These are phyloP conservation scores for Apocrypta bakeri DNA, from an alignment of 1,140 invertebrate species.

Conservation along the genomic window DNA sequence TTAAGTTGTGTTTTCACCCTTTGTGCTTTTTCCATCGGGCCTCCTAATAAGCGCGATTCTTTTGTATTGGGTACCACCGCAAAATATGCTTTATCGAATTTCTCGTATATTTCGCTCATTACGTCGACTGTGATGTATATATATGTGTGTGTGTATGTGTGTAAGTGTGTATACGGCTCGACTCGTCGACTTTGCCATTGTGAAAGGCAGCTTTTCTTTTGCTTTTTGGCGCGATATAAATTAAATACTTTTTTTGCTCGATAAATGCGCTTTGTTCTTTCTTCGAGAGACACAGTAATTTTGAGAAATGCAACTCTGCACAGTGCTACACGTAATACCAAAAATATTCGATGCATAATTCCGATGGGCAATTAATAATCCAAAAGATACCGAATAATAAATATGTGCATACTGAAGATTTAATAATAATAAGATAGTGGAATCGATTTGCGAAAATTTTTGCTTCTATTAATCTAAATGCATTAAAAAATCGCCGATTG, in stretches of 20 bases:
- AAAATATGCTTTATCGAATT: too few species aligned
- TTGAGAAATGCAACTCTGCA: neutral
- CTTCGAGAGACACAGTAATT: neutral
- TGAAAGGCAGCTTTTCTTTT: slow-evolving; percentile 18
- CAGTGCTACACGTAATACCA: too few species aligned
- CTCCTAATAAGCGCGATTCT: neutral
- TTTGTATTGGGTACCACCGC: neutral
- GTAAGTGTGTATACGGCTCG: neutral
- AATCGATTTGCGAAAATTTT: neutral
- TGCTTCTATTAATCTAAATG: neutral
- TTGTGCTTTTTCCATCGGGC: neutral
- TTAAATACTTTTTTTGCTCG: neutral
- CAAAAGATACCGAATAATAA: too few species aligned
- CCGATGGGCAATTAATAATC: neutral
- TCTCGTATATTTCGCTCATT: neutral
- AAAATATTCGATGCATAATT: neutral
- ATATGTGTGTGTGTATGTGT: too few species aligned
- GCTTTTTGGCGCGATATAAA: too few species aligned
- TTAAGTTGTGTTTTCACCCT: slow-evolving; percentile 4
- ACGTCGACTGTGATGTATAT: neutral
- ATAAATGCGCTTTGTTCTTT: neutral
- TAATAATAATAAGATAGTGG: neutral
- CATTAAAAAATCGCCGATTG: neutral
- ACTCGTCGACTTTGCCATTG: neutral
- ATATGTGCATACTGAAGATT: too few species aligned